These are phyloP conservation scores for Stomatorhinus walkeri DNA, from an alignment of 2,797 vertebrate species.

Conservation along the genomic window DNA sequence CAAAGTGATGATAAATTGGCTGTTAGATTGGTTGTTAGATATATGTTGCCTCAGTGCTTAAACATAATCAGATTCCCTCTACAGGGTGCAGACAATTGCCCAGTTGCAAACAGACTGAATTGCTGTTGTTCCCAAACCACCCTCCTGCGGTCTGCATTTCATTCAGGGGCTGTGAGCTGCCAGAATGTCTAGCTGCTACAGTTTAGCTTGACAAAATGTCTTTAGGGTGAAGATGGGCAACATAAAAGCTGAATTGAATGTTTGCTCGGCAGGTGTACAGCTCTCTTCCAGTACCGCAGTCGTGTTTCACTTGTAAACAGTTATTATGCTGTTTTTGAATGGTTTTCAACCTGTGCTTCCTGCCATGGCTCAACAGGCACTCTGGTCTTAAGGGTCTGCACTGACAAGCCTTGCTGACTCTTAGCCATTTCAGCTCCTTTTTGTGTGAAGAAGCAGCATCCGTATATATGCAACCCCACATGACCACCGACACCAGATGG, in stretches of 20 bases:
- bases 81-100: constrained; percentile 43
- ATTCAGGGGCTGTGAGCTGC: neutral
- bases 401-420: neutral
- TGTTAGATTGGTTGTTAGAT: constrained; percentile 49
- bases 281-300: constrained; percentile 35
- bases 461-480: neutral
- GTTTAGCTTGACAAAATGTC: constrained; percentile 44
- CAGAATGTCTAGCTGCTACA: constrained; percentile 47
- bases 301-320: constrained; percentile 42
- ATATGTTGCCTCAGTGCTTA: constrained; percentile 16
- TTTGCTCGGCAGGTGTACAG: constrained; percentile 57
- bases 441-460: neutral
- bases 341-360: constrained; percentile 53
- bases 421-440: neutral
- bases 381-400: neutral
- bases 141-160: constrained; percentile 49
- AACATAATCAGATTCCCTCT: constrained; percentile 47
- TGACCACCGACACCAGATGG: neutral
- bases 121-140: constrained; percentile 41
- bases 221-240: constrained; percentile 1
- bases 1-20: constrained; percentile 55
- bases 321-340: constrained; percentile 39
- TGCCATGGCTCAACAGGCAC: neutral
- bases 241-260: constrained; percentile 43
- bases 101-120: constrained; percentile 28